Evolutionary conservation across 2,888 invertebrate species (phyloP).

Genomic region (Morpho helenor): DNA sequence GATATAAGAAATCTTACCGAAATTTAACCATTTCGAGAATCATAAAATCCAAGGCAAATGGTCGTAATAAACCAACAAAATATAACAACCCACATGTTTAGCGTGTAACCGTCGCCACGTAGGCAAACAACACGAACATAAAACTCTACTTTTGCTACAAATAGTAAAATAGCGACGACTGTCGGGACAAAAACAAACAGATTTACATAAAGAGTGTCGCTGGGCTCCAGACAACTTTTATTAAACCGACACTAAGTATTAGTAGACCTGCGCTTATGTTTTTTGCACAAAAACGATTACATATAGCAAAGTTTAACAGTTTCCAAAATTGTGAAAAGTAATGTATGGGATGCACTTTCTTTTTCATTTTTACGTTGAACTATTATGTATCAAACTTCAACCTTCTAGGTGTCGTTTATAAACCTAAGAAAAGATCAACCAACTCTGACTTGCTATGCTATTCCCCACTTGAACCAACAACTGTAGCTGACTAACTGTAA

Average conservation of each 20-base stretch:
- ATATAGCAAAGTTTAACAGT: too few species aligned
- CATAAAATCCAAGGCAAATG: constrained; percentile 9
- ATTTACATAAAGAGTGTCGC: constrained; percentile 9
- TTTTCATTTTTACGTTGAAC: too few species aligned
- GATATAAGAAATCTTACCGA: neutral
- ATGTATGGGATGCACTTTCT: too few species aligned
- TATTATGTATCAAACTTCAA: too few species aligned
- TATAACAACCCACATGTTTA: constrained; percentile 9
- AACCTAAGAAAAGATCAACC: too few species aligned
- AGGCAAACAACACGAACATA: constrained; percentile 15
- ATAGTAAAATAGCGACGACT: constrained; percentile 11
- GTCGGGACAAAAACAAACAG: constrained; percentile 12
- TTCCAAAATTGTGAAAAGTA: too few species aligned
- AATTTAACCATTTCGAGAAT: neutral
- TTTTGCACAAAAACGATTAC: too few species aligned
- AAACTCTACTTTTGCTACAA: constrained; percentile 13
- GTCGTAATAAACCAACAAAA: constrained; percentile 5
- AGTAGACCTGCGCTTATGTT: too few species aligned
- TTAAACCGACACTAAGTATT: neutral
- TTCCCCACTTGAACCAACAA: too few species aligned
- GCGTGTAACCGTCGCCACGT: constrained; percentile 6
- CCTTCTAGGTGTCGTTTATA: neutral
- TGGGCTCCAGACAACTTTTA: constrained; percentile 9
- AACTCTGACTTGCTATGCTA: too few species aligned
- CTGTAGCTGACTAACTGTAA: too few species aligned